These are phyloP conservation scores for Coranthus polyacanthus DNA, from an alignment of 2,797 vertebrate species.

Conservation along the genomic window DNA sequence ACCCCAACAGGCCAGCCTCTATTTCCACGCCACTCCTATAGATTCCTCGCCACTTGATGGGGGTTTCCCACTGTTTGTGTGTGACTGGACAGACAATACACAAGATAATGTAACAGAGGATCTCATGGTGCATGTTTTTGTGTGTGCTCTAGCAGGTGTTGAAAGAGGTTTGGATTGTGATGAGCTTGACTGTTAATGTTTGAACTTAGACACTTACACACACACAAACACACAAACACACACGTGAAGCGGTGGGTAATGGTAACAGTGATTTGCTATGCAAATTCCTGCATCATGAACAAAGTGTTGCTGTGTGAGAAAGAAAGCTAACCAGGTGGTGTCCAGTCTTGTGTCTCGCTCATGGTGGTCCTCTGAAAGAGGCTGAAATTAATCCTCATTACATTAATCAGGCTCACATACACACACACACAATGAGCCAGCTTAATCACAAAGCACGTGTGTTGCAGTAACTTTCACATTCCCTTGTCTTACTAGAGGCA, in stretches of 20 bases:
- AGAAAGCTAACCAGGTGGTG: constrained; percentile 64
- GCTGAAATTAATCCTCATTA: constrained; percentile 70
- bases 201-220: neutral
- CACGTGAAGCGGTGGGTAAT: constrained; percentile 14
- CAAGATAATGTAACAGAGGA: constrained; percentile 48
- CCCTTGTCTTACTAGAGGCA: neutral
- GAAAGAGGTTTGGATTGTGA: constrained; percentile 28
- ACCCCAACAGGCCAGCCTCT: constrained; percentile 27
- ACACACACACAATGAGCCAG: constrained; percentile 34
- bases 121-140: constrained; percentile 32
- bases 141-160: constrained; percentile 25
- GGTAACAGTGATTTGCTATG: constrained; percentile 34
- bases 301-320: constrained; percentile 43
- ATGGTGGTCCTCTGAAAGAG: constrained; percentile 65
- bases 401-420: constrained; percentile 59
- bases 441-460: constrained; percentile 46
- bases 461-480: constrained; percentile 25
- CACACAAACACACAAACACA: constrained; percentile 22
- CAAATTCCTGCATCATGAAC: constrained; percentile 57
- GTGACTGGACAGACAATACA: constrained; percentile 27
- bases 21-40: constrained; percentile 58
- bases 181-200: constrained; percentile 8
- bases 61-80: constrained; percentile 28
- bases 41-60: constrained; percentile 35
- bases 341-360: constrained; percentile 60